phyloP scores from a whole-genome alignment of 2,888 invertebrate genomes.

The Pantelozetes paolii region DNA sequence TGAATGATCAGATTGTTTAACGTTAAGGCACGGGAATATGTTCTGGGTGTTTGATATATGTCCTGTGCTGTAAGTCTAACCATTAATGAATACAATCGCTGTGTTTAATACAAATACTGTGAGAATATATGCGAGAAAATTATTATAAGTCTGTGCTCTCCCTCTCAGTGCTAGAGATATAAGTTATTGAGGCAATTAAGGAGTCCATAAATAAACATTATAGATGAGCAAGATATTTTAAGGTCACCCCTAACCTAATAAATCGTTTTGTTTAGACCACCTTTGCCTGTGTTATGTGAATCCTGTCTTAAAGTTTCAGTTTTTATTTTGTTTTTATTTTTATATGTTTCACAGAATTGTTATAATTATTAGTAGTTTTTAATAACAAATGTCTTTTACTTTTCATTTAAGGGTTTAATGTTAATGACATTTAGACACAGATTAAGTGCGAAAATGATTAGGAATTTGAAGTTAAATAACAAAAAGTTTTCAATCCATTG shows the following conservation, averaged over 20 bases:
- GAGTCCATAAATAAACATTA: conserved; percentile 27
- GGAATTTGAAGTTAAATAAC: too few relatives aligned
- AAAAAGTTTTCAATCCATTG: not conserved
- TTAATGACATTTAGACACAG: too few relatives aligned
- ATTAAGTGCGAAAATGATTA: too few relatives aligned
- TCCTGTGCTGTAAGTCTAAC: not conserved
- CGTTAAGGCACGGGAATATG: not conserved
- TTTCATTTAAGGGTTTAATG: too few relatives aligned
- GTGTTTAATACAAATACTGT: not conserved
- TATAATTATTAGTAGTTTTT: too few relatives aligned
- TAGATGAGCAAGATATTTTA: conserved; percentile 22
- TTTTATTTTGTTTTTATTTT: too few relatives aligned
- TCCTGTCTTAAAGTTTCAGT: not conserved
- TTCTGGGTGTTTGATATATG: not conserved
- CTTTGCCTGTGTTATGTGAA: too few relatives aligned
- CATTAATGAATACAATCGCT: too few relatives aligned
- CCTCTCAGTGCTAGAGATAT: not conserved
- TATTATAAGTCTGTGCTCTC: conserved; percentile 14
- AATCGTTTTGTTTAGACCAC: too few relatives aligned
- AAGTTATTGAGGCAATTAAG: conserved; percentile 22
- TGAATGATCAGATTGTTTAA: conserved; percentile 1
- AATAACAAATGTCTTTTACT: too few relatives aligned
- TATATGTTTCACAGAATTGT: too few relatives aligned
- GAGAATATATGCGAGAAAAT: conserved; percentile 8
- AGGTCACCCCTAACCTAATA: conserved; percentile 26